Conservation (phyloP, 2,797 vertebrate genomes). For the Gambusia yucatana region DNA sequence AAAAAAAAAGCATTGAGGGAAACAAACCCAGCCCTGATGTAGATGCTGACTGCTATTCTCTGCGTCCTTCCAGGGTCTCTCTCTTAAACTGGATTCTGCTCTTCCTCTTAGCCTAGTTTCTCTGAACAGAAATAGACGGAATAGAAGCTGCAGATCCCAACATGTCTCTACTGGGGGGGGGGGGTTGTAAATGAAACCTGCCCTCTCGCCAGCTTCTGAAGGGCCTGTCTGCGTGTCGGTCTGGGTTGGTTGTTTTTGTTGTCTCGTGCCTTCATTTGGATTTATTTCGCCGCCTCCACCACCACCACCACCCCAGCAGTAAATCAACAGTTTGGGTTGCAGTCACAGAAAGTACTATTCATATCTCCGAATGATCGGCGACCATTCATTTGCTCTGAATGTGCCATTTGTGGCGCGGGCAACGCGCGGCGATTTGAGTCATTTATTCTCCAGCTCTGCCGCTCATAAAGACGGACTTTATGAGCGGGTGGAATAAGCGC, state of each 20-base stretch:
- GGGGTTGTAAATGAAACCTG: constrained; percentile 72
- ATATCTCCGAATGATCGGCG: constrained; percentile 49
- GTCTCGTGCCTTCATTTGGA: constrained; percentile 9
- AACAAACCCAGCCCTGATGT: constrained; percentile 41
- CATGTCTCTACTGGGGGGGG: constrained; percentile 66
- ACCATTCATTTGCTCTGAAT: constrained; percentile 60
- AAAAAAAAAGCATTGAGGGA: constrained; percentile 31
- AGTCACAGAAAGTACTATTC: constrained; percentile 53
- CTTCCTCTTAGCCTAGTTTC: constrained; percentile 80
- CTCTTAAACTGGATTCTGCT: constrained; percentile 64
- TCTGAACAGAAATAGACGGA: constrained; percentile 79
- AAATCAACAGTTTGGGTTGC: constrained; percentile 6
- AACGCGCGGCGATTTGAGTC: constrained; percentile 51
- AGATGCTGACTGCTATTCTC: constrained; percentile 42
- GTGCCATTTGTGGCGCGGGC: constrained; percentile 53
- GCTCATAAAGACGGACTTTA: constrained; percentile 69
- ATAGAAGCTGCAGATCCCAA: constrained; percentile 53
- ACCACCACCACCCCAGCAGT: background rate
- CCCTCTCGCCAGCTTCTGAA: constrained; percentile 45
- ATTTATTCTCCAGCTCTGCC: constrained; percentile 45
- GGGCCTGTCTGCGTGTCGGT: constrained; percentile 20
- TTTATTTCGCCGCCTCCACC: background rate
- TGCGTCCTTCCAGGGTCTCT: constrained; percentile 29
- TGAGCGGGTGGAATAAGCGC: constrained; percentile 68
- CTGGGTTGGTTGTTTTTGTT: constrained; percentile 16